A percentile compares a stretch with the other conserved stretches of the same genome.
phyloP scores from a whole-genome alignment of 2,797 vertebrate species.

The Limosa lapponica region DNA sequence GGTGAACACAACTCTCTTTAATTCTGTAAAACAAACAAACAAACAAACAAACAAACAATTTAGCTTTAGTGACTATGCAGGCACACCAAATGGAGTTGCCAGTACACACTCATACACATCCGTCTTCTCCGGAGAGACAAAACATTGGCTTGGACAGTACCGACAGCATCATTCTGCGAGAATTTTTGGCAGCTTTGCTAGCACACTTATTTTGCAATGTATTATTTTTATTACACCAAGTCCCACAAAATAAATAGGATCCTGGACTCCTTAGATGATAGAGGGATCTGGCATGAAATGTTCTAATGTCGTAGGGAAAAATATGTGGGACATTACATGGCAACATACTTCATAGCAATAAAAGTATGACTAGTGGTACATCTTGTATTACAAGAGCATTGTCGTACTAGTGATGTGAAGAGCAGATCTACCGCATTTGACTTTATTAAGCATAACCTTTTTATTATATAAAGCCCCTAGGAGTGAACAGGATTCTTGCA shows the following conservation, averaged over 20 bases:
- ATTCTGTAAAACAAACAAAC: not conserved
- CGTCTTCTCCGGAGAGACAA: not conserved
- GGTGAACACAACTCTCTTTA: not conserved
- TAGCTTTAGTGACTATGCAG: not conserved
- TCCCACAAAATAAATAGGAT: not conserved
- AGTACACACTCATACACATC: not conserved
- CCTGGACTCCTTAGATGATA: not conserved
- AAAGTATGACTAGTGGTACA: not conserved
- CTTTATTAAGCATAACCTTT: slow-evolving; percentile 17
- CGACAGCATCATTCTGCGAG: not conserved
- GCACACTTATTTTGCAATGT: not conserved
- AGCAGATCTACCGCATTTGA: not conserved
- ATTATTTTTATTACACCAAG: not conserved
- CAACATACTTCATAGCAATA: not conserved
- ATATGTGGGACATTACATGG: not conserved
- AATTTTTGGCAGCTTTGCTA: not conserved
- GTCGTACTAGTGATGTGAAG: not conserved
- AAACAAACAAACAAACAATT: not conserved
- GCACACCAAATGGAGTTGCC: not conserved
- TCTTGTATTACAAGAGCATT: not conserved
- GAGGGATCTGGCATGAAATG: not conserved
- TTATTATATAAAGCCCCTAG: not conserved
- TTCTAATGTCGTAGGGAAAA: not conserved
- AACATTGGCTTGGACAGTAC: not conserved
- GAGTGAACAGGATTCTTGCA: not conserved